Percentiles rank a stretch among this genome's conserved stretches.
Conservation (phyloP, 2,113 vertebrate species). For the Thermophis baileyi region DNA sequence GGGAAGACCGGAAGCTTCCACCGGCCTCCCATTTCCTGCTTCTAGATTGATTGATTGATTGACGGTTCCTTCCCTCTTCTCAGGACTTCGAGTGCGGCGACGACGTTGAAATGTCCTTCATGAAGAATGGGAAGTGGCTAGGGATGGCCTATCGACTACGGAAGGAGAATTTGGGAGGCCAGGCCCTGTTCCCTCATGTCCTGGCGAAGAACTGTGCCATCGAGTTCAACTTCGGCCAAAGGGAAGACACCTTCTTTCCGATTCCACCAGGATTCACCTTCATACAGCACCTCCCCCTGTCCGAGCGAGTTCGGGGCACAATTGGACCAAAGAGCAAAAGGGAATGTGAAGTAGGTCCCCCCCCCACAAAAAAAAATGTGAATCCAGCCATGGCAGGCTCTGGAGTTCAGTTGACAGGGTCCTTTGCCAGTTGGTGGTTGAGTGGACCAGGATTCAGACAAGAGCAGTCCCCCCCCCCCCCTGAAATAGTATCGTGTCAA, state of each 20-base stretch:
- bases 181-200: slow-evolving; percentile 85
- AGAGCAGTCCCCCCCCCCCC: background rate
- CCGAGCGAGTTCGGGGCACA: slow-evolving; percentile 78
- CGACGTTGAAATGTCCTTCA: slow-evolving; percentile 80
- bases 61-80: background rate
- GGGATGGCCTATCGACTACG: slow-evolving; percentile 78
- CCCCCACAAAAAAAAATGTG: background rate
- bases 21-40: background rate
- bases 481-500: background rate
- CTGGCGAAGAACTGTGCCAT: slow-evolving; percentile 89
- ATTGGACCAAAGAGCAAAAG: slow-evolving; percentile 80
- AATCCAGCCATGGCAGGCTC: background rate
- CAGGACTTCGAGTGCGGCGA: slow-evolving; percentile 85
- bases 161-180: slow-evolving; percentile 74
- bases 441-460: background rate
- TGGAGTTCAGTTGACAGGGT: background rate
- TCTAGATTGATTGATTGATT: background rate
- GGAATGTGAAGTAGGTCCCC: slow-evolving; percentile 81
- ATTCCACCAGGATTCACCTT: slow-evolving; percentile 80
- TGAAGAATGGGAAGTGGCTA: slow-evolving; percentile 83
- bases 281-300: slow-evolving; percentile 77
- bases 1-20: background rate
- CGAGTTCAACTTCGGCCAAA: slow-evolving; percentile 91
- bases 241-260: slow-evolving; percentile 73
- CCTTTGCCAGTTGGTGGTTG: too few species aligned